These are phyloP conservation scores for Gymnoscopelus braueri DNA, from an alignment of 2,797 vertebrate species.

Conservation along the genomic window DNA sequence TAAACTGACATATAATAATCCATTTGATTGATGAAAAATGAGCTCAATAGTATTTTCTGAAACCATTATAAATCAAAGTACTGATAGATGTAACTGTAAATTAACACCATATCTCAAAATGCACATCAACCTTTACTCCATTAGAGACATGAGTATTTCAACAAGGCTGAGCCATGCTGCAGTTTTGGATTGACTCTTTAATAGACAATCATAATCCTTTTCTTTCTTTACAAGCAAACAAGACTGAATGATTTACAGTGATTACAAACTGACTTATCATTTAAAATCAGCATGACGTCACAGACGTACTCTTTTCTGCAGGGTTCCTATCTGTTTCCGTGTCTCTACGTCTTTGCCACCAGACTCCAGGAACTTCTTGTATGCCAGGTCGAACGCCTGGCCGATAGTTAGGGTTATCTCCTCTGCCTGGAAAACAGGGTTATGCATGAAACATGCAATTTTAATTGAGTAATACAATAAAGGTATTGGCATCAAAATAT, in stretches of 20 bases:
- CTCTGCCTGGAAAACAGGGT: slow-evolving; percentile 85
- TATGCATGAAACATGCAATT: not conserved
- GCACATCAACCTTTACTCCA: not conserved
- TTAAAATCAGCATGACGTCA: no score
- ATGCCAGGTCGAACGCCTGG: slow-evolving; percentile 97
- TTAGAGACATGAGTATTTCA: not conserved
- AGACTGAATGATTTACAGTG: slow-evolving; percentile 21
- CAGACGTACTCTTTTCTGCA: slow-evolving; percentile 92
- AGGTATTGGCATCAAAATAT: no score
- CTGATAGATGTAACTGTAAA: no score
- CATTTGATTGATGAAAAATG: no score
- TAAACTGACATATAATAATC: no score
- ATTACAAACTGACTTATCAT: slow-evolving; percentile 18
- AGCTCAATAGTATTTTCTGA: not conserved
- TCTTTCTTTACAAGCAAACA: not conserved
- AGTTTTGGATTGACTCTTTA: slow-evolving; percentile 9
- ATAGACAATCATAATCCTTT: slow-evolving; percentile 45
- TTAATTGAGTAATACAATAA: not conserved
- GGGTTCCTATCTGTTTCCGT: slow-evolving; percentile 94
- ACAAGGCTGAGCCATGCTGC: slow-evolving; percentile 10
- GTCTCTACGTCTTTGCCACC: slow-evolving; percentile 98
- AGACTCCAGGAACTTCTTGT: slow-evolving; percentile 98
- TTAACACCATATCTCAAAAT: no score
- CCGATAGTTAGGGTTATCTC: slow-evolving; percentile 98
- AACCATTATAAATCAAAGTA: not conserved